phyloP scores from a whole-genome alignment of 2,797 vertebrate species.

The Xenentodon cancila region DNA sequence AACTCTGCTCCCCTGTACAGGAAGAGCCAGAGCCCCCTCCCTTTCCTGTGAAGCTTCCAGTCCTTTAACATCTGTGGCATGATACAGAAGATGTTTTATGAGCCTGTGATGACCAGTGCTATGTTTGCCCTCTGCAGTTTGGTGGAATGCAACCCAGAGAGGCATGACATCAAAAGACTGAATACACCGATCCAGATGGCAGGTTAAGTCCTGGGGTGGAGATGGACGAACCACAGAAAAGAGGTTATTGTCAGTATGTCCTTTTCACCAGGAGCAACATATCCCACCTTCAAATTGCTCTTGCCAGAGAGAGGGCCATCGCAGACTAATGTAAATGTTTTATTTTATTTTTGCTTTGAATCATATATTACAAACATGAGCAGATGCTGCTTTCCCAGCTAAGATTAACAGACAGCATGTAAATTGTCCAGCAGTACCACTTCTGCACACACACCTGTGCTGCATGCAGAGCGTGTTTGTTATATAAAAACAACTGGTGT shows the following conservation, averaged over 20 bases:
- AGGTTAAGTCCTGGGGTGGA: background rate
- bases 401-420: no score
- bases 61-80: background rate
- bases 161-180: background rate
- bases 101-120: background rate
- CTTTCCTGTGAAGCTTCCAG: constrained; percentile 15
- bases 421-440: no score
- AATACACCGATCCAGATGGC: background rate
- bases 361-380: no score
- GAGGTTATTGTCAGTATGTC: background rate
- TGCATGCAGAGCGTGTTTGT: background rate
- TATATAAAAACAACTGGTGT: constrained; percentile 13
- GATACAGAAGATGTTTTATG: background rate
- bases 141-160: background rate
- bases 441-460: background rate
- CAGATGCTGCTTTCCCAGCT: no score
- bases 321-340: no score
- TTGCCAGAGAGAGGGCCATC: background rate
- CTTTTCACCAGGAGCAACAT: background rate
- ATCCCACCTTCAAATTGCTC: background rate
- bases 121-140: background rate
- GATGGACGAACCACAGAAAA: background rate
- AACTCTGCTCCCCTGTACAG: constrained; percentile 1
- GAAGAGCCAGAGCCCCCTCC: constrained; percentile 3
- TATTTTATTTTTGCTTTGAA: no score